Percentiles rank a stretch among this genome's conserved stretches.
Evolutionary conservation across 53 echinoderm and acorn worm species (phyloP).

Genomic region (Paelopatides confundens): DNA sequence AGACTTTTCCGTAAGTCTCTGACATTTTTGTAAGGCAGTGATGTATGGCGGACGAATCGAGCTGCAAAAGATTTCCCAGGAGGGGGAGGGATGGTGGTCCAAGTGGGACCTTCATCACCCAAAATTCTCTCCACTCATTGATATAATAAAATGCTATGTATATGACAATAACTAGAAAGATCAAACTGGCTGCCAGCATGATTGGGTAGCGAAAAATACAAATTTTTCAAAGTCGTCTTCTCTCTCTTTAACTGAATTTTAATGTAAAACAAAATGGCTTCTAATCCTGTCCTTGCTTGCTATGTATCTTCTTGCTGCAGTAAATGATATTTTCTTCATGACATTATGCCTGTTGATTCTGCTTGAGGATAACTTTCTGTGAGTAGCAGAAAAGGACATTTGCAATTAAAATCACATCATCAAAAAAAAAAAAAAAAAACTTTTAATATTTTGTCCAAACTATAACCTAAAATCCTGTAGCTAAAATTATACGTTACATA

Average conservation of each 20-base stretch:
- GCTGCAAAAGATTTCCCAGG: constrained; percentile 87
- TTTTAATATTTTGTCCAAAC: too few relatives aligned
- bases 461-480: too few relatives aligned
- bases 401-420: neutral
- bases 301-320: neutral
- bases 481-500: too few relatives aligned
- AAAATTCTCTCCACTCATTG: constrained; percentile 77
- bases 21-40: constrained; percentile 79
- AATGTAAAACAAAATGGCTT: neutral
- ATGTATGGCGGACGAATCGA: constrained; percentile 83
- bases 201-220: neutral
- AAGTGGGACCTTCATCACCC: constrained; percentile 71
- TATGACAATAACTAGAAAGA: constrained; percentile 48
- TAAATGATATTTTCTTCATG: neutral
- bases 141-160: constrained; percentile 77
- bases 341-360: neutral
- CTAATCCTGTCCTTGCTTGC: neutral
- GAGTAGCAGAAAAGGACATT: neutral
- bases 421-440: too few relatives aligned
- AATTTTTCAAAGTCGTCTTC: neutral
- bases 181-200: constrained; percentile 52
- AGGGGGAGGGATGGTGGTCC: constrained; percentile 92
- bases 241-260: neutral
- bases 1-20: constrained; percentile 76
- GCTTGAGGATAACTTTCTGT: neutral